Base-by-base conservation (phyloP, 2,888 invertebrate species). In the Drosophila diplacantha region DNA sequence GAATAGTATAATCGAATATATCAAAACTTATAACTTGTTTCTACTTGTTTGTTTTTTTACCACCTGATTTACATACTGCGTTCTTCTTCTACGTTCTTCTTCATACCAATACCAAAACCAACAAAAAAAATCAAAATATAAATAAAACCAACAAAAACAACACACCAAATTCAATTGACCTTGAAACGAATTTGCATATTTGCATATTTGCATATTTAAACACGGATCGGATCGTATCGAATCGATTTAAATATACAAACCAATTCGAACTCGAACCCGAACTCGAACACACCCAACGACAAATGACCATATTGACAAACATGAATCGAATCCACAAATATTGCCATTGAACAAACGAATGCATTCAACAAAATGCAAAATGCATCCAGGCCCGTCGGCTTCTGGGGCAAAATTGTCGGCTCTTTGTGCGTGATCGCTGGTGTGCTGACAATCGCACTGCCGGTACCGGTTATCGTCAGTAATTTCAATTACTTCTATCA, bases 401-500 rank as follows among this genome's bases (percentile, higher is more conserved):
- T 98, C 82, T 98, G 98, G 98, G 98, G 98, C 87, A 97, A 97
- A 91, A 96, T 97, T 89, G 98, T 99, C 85, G 98, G 98, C 75
- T 97, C 97, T 80, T 92, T 98, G 86, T 99, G 98, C 90, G 98
- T 98, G 88, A 98, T 98, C 89, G 98, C 98, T 88, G 98, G 98
- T 90, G 98, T 98, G 88, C 93, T 99, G 90, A 98, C 98, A 89
- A 98, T 99, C 90, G 98, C 98, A 72, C 92, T 99, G 87, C 98
- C 98, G 76, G 98, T 99, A 87, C 98, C 98, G 85, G 98, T 98
- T 91, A 98, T 98, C 91, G 98, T 98, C 88, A 98, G 98, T 90
- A 99, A 99, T 91, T 98, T 98, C 94, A 98, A 99, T 91, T 99
- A 99, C 92, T 99, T 99, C 93, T 99, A 99, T 91, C 98, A 99